These are phyloP conservation scores for Nysson spinosus DNA, from an alignment of 2,888 invertebrate genomes.

Conservation along the genomic window DNA sequence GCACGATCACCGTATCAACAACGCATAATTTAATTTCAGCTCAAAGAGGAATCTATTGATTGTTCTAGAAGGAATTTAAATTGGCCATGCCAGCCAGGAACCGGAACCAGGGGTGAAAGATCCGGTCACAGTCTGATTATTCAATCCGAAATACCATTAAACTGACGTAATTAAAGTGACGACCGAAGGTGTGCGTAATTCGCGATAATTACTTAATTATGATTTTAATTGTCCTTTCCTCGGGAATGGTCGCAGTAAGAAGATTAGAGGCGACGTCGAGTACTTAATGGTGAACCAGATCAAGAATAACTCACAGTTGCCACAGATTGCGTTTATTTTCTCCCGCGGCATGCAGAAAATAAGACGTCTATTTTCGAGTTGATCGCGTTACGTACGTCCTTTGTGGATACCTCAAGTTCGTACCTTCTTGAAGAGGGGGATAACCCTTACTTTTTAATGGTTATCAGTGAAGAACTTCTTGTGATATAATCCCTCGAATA, in stretches of 20 bases:
- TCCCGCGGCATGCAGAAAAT: slow-evolving; percentile 61
- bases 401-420: slow-evolving; percentile 53
- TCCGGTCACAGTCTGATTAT: slow-evolving; percentile 2
- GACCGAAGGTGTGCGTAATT: no score
- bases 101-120: slow-evolving; percentile 47
- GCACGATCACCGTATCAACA: slow-evolving; percentile 29
- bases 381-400: slow-evolving; percentile 47
- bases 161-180: no score
- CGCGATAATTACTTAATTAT: no score
- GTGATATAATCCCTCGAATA: no score
- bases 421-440: slow-evolving; percentile 18
- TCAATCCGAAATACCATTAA: no score
- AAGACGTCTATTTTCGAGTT: slow-evolving; percentile 64
- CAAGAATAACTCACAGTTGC: slow-evolving; percentile 59
- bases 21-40: slow-evolving; percentile 45
- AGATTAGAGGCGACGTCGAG: slow-evolving; percentile 21
- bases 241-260: not conserved
- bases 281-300: slow-evolving; percentile 46
- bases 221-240: not conserved
- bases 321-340: slow-evolving; percentile 67
- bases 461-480: no score
- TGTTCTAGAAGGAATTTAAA: slow-evolving; percentile 46
- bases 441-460: not conserved
- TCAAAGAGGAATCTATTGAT: slow-evolving; percentile 36
- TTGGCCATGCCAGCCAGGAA: slow-evolving; percentile 34